Base-by-base conservation (phyloP, 2,888 invertebrate species). In the Panzeria rudis region DNA sequence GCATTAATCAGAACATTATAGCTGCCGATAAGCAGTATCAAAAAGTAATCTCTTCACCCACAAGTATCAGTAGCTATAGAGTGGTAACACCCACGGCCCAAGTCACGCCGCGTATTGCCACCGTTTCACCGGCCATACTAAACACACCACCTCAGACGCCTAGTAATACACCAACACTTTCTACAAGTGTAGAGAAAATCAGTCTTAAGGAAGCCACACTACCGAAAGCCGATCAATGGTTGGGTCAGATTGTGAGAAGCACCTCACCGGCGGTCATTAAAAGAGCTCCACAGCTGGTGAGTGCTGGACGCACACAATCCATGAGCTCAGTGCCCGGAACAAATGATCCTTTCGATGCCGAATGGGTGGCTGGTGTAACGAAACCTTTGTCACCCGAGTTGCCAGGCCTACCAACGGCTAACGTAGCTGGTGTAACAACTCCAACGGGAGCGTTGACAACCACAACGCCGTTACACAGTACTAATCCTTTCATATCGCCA, bases 181-280 rank as follows among this genome's bases (percentile, higher is more conserved):
- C 93, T 29, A 89, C 89, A 88, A 68, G 85, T 85, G 59, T 84
- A 87, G 85, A 87, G 52, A 47, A 86, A 73, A 20, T 81, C 52
- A n/a, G 83, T 71, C 56, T 86, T 85, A 89, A 92, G 3, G 91
- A 93, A 3, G 91, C 93, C 64, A 92, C 93, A 83, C 93, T 96
- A 91, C 97, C 97, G 32, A 96, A 95, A 92, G 96, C 97, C 0
- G 97, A 97, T 88, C 97, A 97, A 89, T 97, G 97, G 97, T 92
- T 97, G 87, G 96, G 96, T 9, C 95, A 95, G 88, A 94, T 96
- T 59, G 95, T 95, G 15, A 94, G 94, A 87, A 94, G 94, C 86
- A 93, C 93, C 89, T 95, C 94, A 73, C 92, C 93, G 73, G 91
- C 94, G 6, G 93, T 93, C 71, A 90, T 94, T 88, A 92, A 95